Evolutionary conservation across 1,140 invertebrate species (phyloP).

Genomic region (Brachionus manjavacas): DNA sequence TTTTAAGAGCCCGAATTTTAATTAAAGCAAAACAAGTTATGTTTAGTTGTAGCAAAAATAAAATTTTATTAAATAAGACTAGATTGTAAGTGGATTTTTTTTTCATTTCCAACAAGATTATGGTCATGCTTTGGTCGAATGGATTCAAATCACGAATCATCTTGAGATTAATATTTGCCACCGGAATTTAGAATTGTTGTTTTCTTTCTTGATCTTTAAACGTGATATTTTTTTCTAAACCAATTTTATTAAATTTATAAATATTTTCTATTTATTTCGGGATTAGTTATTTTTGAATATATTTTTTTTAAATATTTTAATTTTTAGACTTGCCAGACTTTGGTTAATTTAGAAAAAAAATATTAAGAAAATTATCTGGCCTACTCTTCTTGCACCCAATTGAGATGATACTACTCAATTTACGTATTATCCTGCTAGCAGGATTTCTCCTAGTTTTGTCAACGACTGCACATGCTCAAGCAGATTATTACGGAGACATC

Average conservation of each 20-base stretch:
- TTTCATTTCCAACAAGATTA: not conserved
- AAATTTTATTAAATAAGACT: not conserved
- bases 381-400: not conserved
- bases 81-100: not conserved
- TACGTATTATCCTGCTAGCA: not conserved
- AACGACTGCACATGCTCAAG: not conserved
- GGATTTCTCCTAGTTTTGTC: not conserved
- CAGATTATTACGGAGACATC: not conserved
- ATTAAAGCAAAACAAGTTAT: not conserved
- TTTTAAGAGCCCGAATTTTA: not conserved
- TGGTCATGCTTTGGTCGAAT: not conserved
- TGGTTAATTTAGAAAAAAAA: not conserved
- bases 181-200: not conserved
- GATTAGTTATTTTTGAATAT: slow-evolving; percentile 16
- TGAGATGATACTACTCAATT: slow-evolving; percentile 28
- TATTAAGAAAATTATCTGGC: not conserved
- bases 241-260: not conserved
- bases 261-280: slow-evolving; percentile 7
- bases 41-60: not conserved
- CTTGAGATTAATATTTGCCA: slow-evolving; percentile 4
- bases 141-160: not conserved
- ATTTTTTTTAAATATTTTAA: not conserved
- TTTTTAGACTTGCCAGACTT: slow-evolving; percentile 4
- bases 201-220: not conserved
- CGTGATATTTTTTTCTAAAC: not conserved